These are phyloP conservation scores for Sorex maritimensis DNA, from an alignment of 2,797 vertebrate genomes.

Conservation along the genomic window DNA sequence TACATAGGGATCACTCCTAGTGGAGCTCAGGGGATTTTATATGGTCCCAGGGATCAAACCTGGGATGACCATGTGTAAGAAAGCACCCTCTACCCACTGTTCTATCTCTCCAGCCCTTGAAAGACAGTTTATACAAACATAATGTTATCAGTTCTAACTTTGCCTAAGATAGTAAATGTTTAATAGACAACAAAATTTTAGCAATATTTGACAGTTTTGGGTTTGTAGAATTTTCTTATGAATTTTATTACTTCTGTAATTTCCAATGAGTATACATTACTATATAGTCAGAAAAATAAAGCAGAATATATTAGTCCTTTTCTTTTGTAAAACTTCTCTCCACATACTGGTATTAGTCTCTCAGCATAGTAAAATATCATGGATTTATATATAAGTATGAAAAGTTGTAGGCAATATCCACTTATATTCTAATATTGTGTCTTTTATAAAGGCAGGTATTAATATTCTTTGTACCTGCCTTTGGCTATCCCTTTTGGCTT, in stretches of 20 bases:
- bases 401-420: conserved; percentile 8
- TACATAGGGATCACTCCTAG: too few relatives aligned
- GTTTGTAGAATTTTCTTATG: conserved; percentile 11
- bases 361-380: background rate
- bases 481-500: conserved; percentile 7
- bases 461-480: background rate
- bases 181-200: conserved; percentile 23
- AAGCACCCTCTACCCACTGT: too few relatives aligned
- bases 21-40: too few relatives aligned
- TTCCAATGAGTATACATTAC: conserved; percentile 45
- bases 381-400: conserved; percentile 44
- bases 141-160: conserved; percentile 26
- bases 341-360: background rate
- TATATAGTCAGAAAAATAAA: conserved; percentile 18
- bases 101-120: background rate
- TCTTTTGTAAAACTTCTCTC: background rate
- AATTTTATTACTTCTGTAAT: conserved; percentile 36
- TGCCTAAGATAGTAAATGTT: conserved; percentile 53
- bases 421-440: background rate
- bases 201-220: conserved; percentile 32
- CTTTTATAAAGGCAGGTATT: too few relatives aligned
- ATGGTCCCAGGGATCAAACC: too few relatives aligned
- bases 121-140: conserved; percentile 13
- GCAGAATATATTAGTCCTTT: background rate
- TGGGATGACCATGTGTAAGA: too few relatives aligned